Percentiles rank a stretch among this genome's conserved stretches.
Conservation (phyloP, 2,113 vertebrate species). For the Paraplagusia blochii region DNA sequence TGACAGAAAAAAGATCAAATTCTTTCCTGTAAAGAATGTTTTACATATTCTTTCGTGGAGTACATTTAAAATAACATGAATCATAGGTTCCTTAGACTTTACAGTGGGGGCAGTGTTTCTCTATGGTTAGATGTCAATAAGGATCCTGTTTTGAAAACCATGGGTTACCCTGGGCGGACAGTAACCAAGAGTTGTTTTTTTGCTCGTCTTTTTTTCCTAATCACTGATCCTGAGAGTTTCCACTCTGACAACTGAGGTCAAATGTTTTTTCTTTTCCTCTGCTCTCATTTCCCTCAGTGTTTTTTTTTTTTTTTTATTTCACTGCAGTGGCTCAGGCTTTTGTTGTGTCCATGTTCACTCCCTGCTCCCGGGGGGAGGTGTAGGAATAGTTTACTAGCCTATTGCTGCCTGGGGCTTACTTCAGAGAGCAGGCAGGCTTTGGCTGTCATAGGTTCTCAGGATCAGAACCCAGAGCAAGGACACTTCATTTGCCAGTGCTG, state of each 20-base stretch:
- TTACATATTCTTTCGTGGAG: too few species aligned
- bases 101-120: too few species aligned
- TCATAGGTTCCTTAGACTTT: too few species aligned
- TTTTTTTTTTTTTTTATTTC: conserved; percentile 23
- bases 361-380: conserved; percentile 30
- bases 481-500: conserved; percentile 63
- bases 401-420: conserved; percentile 53
- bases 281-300: conserved; percentile 36
- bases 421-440: conserved; percentile 53
- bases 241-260: conserved; percentile 49
- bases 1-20: too few species aligned
- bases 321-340: conserved; percentile 45
- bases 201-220: not conserved
- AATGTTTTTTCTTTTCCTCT: conserved; percentile 7
- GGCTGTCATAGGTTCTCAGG: conserved; percentile 64
- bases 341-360: conserved; percentile 39
- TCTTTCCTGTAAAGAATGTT: too few species aligned
- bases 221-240: not conserved
- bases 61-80: too few species aligned
- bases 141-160: too few species aligned
- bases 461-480: conserved; percentile 60
- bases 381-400: conserved; percentile 49
- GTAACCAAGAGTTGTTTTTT: not conserved
- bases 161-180: too few species aligned
- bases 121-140: too few species aligned